phyloP scores from a whole-genome alignment of 2,113 vertebrate species.

The Pteruthius melanotis region DNA sequence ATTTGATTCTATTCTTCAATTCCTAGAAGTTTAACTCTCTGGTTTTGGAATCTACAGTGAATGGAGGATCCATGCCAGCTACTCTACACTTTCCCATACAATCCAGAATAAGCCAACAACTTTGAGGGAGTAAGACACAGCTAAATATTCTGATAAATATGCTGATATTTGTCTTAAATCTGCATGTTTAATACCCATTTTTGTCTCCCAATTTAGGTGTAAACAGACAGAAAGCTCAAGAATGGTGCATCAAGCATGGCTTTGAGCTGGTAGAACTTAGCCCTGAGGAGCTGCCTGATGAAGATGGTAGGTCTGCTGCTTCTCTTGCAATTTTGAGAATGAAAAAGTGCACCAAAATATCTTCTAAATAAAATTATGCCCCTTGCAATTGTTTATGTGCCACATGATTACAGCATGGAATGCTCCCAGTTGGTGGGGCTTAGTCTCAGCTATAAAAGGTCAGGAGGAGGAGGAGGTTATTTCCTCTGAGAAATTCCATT shows the following conservation, averaged over 20 bases:
- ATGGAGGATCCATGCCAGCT: not conserved
- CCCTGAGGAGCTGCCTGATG: constrained; percentile 92
- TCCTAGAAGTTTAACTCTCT: not conserved
- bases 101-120: not conserved
- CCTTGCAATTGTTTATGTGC: not conserved
- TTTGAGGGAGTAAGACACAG: not conserved
- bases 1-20: not conserved
- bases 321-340: not conserved
- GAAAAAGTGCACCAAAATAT: not conserved
- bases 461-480: constrained; percentile 8
- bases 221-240: constrained; percentile 88
- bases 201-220: constrained; percentile 75
- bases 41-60: not conserved
- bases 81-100: rapidly evolving
- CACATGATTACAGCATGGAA: not conserved
- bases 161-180: not conserved
- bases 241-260: constrained; percentile 94
- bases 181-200: not conserved
- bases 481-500: constrained; percentile 44
- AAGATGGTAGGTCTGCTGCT: constrained; percentile 83
- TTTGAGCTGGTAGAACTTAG: constrained; percentile 95
- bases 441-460: not conserved
- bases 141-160: not conserved
- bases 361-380: not conserved
- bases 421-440: not conserved